Percentiles rank a stretch among this genome's conserved stretches.
These are phyloP conservation scores for Spilogale gracilis DNA, from an alignment of 2,113 vertebrate species.

Conservation along the genomic window DNA sequence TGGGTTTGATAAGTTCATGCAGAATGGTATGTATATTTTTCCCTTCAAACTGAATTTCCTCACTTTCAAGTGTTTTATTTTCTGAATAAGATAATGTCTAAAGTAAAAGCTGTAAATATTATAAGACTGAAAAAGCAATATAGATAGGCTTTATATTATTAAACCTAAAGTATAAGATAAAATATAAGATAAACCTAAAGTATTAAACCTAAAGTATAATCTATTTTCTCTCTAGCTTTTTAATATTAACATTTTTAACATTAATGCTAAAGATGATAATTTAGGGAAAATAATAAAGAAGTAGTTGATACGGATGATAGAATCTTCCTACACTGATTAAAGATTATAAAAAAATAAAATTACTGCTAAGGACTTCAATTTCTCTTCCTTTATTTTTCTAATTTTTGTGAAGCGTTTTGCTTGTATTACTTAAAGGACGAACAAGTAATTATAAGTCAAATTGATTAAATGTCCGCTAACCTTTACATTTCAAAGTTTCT, in stretches of 20 bases:
- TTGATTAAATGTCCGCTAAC: background rate
- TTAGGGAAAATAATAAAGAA: background rate
- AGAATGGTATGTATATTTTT: background rate
- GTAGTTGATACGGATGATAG: background rate
- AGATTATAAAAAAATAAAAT: constrained; percentile 6
- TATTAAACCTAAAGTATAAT: background rate
- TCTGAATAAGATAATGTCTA: background rate
- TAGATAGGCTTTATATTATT: background rate
- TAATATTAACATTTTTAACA: background rate
- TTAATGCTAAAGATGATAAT: background rate
- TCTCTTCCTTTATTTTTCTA: background rate
- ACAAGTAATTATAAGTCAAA: background rate
- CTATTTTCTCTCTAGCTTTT: background rate
- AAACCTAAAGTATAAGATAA: background rate
- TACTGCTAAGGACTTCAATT: background rate
- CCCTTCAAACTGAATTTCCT: background rate
- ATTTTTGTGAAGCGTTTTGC: background rate
- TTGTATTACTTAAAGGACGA: background rate
- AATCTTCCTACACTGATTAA: background rate
- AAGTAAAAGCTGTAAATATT: constrained; percentile 1
- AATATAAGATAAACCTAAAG: background rate
- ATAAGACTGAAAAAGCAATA: background rate
- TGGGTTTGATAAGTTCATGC: background rate
- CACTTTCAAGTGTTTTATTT: constrained; percentile 10
- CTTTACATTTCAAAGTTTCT: background rate